Base-by-base conservation (phyloP, 23 tunicate genomes). In the Styela plicata region DNA sequence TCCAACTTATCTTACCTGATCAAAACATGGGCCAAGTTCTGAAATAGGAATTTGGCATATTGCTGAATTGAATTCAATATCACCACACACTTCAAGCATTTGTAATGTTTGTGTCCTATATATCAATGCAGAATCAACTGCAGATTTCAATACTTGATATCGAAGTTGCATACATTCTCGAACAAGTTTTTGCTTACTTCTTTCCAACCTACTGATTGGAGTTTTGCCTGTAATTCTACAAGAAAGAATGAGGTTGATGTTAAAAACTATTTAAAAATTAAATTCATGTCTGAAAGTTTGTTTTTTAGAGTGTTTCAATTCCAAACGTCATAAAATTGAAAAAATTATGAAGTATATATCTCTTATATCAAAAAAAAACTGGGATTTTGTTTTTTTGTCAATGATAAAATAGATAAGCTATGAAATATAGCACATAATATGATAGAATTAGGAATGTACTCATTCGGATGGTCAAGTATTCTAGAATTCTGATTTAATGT, bases 21-120 rank as follows among this genome's bases (percentile, higher is more conserved):
- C 1, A 53, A 76, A 76, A 2, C 81, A 76, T 33, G 66, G 65
- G 5, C 81, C 81, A 53, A 76, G 31, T 53, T 76, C 81, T 17
- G 36, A 24, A n/a, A 36, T 5, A 22, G 81, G 81, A n/a, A 76
- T 76, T 27, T 76, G 64, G 26, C 81, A 76, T 57, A 76, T 21
- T 21, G 13, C 77, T 3, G 77, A 27, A 32, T 5, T 71, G 3
- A 71, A 30, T 71, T 71, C 29, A n/a, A 34, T 3, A 30, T 30
- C 77, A 31, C 5, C 7, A 71, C 36, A 71, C 7, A 19, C 24
- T 7, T 29, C 34, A 16, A 71, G 36, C 3, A 71, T 21, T 3
- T 32, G 16, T 7, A 26, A 30, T 3, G 77, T 33, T 1, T 53
- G 13, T 0, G 36, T 57, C 26, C 81, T 24, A 29, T 76, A 44